phyloP scores from a whole-genome alignment of 2,888 invertebrate species.

The Gerosis bhagava region DNA sequence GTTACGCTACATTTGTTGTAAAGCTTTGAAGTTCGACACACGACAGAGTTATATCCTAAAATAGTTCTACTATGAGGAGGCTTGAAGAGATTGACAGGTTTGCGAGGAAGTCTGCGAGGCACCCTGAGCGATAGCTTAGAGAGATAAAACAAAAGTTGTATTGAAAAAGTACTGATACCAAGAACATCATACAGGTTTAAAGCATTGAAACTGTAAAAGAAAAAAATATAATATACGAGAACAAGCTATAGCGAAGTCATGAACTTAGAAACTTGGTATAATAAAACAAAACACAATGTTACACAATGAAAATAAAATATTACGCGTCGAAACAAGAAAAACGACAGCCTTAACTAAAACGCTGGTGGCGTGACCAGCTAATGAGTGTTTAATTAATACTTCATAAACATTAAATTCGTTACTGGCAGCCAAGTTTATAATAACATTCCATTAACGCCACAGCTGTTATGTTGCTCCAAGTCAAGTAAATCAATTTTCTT shows the following conservation, averaged over 20 bases:
- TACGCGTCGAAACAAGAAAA: too few species aligned
- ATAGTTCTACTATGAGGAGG: background rate
- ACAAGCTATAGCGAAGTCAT: too few species aligned
- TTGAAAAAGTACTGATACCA: too few species aligned
- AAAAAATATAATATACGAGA: too few species aligned
- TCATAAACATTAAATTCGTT: conserved; percentile 58
- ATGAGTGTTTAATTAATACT: conserved; percentile 59
- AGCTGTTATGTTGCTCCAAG: background rate
- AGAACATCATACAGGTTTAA: too few species aligned
- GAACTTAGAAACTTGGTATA: background rate
- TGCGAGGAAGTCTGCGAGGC: background rate
- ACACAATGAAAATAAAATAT: too few species aligned
- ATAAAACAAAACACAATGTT: too few species aligned
- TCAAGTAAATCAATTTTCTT: too few species aligned
- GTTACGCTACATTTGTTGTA: conserved; percentile 24
- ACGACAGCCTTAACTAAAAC: too few species aligned
- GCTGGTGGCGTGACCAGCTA: conserved; percentile 38
- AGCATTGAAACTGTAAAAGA: too few species aligned
- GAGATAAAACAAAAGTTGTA: too few species aligned
- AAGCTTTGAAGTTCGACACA: background rate
- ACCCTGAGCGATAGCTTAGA: background rate
- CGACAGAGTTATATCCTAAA: background rate
- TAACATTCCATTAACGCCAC: background rate
- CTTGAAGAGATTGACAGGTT: background rate
- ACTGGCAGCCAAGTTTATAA: conserved; percentile 15